Base-by-base conservation (phyloP, 2,113 vertebrate species). In the Neodon shergylaensis region DNA sequence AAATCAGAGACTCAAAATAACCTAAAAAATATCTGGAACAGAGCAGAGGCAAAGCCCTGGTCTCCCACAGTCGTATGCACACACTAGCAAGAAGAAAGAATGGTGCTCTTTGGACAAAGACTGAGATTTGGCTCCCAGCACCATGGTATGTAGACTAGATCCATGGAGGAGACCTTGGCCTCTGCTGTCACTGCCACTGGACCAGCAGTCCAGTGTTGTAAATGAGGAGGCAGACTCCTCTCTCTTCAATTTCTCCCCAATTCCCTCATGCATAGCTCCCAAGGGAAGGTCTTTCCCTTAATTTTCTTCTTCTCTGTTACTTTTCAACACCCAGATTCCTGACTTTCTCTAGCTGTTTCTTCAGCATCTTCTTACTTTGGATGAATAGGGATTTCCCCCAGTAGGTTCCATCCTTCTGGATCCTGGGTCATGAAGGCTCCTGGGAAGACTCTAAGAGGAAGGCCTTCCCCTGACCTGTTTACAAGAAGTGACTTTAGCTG, bases 301-400 rank as follows among this genome's bases (percentile, higher is more conserved):
- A 63, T 26, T n/a, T 16, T 28, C 17, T 13, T n/a, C 24, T 14
- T 63, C n/a, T 54, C 21, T 84, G 68, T 96, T 92, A 99, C 98
- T 98, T 97, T 98, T 98, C 98, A 94, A 99, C 97, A 74, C 96
- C 3, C 13, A 88, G 44, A 65, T 95, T 96, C 98, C 98, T 98
- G 95, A 92, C 95, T 94, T 98, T 98, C 31, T 98, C 95, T 97
- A 98, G 98, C 94, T 94, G 96, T 96, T 98, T 98, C 90, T 97
- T 98, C 86, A 98, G 92, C 68, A 92, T 95, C 52, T 96, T 99
- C 97, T 88, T 98, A 61, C 54, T 61, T 97, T 97, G 97, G 88
- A 98, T 98, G 92, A 98, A 95, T 1, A 97, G 97, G 31, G 79
- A 95, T 17, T 65, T 97, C 70, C 19, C 19, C 72, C 17, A 94